Percentiles rank a stretch among this genome's conserved stretches.
Evolutionary conservation across 2,888 invertebrate genomes (phyloP).

Genomic region (Tubiluchus corallicola): DNA sequence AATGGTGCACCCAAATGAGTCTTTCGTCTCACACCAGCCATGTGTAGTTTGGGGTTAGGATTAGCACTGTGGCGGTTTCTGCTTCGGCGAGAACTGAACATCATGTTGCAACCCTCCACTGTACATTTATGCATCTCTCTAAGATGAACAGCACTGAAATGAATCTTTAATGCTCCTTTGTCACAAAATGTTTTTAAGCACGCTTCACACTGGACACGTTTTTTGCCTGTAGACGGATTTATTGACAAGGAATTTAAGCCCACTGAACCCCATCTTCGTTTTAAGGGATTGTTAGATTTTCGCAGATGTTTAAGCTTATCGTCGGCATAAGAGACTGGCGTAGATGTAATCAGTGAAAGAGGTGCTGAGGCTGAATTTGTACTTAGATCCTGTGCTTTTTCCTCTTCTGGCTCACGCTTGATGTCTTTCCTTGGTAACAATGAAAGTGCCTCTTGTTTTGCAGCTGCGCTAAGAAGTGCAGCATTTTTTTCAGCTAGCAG

Average conservation of each 20-base stretch:
- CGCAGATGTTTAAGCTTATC: conserved; percentile 27
- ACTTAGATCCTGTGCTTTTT: conserved; percentile 12
- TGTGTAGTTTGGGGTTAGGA: conserved; percentile 92
- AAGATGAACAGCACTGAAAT: conserved; percentile 93
- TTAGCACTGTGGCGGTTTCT: conserved; percentile 93
- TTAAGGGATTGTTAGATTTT: conserved; percentile 30
- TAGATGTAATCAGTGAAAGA: conserved; percentile 40
- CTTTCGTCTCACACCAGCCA: conserved; percentile 77
- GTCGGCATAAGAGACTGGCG: conserved; percentile 14
- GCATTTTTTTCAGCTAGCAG: background rate
- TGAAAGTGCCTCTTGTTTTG: conserved; percentile 28
- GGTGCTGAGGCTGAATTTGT: conserved; percentile 33
- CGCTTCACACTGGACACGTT: conserved; percentile 90
- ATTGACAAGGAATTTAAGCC: conserved; percentile 20
- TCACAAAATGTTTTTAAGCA: conserved; percentile 98
- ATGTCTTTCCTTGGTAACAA: conserved; percentile 6
- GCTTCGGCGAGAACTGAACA: conserved; percentile 90
- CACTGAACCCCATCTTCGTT: conserved; percentile 32
- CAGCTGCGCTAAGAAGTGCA: conserved; percentile 33
- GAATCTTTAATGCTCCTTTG: conserved; percentile 96
- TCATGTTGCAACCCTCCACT: conserved; percentile 95
- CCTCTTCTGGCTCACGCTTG: conserved; percentile 22
- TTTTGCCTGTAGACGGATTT: conserved; percentile 43
- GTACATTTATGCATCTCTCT: conserved; percentile 99
- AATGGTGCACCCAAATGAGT: conserved; percentile 23